Evolutionary conservation across 2,113 vertebrate species (phyloP).

Genomic region (Zonotrichia leucophrys): DNA sequence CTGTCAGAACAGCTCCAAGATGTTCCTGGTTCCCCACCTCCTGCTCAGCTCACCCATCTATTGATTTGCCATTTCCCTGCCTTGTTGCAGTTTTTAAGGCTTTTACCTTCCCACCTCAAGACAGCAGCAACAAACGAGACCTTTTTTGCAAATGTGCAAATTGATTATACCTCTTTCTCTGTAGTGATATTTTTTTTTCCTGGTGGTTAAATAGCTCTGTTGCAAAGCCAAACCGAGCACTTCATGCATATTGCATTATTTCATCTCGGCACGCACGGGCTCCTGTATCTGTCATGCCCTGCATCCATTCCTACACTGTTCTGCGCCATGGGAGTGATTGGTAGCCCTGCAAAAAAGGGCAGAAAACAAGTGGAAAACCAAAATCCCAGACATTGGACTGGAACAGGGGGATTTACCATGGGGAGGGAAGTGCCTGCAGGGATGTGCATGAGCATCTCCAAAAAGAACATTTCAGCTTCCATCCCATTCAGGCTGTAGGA

Average conservation of each 20-base stretch:
- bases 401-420: not conserved
- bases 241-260: slow-evolving; percentile 45
- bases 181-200: not conserved
- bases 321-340: not conserved
- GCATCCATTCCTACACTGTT: not conserved
- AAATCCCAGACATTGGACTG: not conserved
- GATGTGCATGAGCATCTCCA: not conserved
- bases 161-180: not conserved
- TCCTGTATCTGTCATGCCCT: not conserved
- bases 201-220: slow-evolving; percentile 7
- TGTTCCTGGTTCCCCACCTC: not conserved
- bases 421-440: not conserved
- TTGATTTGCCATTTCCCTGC: not conserved
- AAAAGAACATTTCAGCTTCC: not conserved
- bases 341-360: not conserved
- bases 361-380: not conserved
- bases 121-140: not conserved
- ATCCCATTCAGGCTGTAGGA: not conserved
- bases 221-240: slow-evolving; percentile 6
- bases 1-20: not conserved
- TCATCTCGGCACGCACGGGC: not conserved
- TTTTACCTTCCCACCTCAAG: slow-evolving; percentile 5
- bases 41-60: not conserved
- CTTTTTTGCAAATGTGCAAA: not conserved
- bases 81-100: not conserved